Conservation (phyloP, 2,113 vertebrate species). For the Megalops atlanticus region DNA sequence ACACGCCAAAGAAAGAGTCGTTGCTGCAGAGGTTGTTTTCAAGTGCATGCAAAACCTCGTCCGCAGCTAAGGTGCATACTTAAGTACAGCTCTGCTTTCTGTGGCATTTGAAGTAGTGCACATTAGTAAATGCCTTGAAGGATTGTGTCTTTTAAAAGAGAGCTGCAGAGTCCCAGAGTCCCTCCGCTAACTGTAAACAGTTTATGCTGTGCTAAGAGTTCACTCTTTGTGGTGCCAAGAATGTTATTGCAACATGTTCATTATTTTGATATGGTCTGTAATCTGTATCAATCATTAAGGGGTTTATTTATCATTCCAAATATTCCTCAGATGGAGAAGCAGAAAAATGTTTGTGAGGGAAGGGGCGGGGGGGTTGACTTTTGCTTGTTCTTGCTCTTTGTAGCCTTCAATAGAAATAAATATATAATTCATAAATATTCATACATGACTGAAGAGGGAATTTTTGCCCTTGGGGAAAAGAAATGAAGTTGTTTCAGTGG, state of each 20-base stretch:
- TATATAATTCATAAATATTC: conserved; percentile 30
- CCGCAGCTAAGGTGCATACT: not conserved
- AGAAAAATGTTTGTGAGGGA: not conserved
- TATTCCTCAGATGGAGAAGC: not conserved
- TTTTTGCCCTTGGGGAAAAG: conserved; percentile 14
- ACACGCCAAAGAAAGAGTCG: not conserved
- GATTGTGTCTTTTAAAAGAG: not conserved
- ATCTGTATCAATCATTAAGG: not conserved
- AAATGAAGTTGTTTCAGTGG: conserved; percentile 8
- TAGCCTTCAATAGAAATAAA: conserved; percentile 21
- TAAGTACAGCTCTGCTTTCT: not conserved
- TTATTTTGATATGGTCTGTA: not conserved
- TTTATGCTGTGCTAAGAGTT: conserved; percentile 1
- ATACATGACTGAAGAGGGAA: conserved; percentile 5
- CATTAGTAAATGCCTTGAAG: not conserved
- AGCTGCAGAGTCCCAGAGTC: not conserved
- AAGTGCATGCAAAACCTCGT: not conserved
- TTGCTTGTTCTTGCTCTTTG: conserved; percentile 9
- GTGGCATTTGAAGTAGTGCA: not conserved
- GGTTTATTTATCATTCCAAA: too few species aligned
- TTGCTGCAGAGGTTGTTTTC: not conserved
- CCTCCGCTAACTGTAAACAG: conserved; percentile 4
- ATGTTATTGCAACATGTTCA: not conserved
- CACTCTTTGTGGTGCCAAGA: not conserved
- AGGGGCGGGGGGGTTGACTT: not conserved